These are phyloP conservation scores for Ictidomys tridecemlineatus DNA, from an alignment of 2,113 vertebrate genomes.

Conservation along the genomic window DNA sequence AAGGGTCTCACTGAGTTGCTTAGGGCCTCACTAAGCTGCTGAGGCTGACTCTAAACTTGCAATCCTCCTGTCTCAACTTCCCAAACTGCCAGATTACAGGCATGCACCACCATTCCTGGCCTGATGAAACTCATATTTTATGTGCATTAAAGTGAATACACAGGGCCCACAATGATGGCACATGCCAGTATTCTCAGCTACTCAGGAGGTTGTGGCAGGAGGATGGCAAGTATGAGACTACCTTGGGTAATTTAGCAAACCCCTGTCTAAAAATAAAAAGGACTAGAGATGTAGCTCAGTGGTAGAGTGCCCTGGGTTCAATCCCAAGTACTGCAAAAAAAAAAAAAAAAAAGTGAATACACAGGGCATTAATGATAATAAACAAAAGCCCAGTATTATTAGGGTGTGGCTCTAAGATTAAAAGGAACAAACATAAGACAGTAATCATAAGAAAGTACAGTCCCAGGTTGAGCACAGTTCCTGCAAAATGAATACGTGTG, in stretches of 20 bases:
- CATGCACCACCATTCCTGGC: too few species aligned
- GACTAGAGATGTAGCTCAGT: not conserved
- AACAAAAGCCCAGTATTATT: not conserved
- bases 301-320: not conserved
- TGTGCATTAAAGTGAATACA: not conserved
- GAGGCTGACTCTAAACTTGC: too few species aligned
- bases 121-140: not conserved
- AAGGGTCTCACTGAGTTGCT: too few species aligned
- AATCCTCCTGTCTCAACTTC: too few species aligned
- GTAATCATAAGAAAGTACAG: not conserved
- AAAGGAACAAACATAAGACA: not conserved
- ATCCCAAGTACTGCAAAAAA: not conserved
- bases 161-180: not conserved
- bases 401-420: not conserved
- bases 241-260: not conserved
- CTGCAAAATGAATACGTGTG: not conserved
- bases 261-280: not conserved
- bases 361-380: not conserved
- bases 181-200: not conserved
- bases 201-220: not conserved
- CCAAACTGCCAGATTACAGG: too few species aligned
- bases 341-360: too few species aligned
- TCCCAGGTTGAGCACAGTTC: not conserved
- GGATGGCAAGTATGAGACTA: not conserved
- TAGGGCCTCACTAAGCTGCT: too few species aligned